phyloP scores from a whole-genome alignment of 2,888 invertebrate species.

The Melanotus villosus region DNA sequence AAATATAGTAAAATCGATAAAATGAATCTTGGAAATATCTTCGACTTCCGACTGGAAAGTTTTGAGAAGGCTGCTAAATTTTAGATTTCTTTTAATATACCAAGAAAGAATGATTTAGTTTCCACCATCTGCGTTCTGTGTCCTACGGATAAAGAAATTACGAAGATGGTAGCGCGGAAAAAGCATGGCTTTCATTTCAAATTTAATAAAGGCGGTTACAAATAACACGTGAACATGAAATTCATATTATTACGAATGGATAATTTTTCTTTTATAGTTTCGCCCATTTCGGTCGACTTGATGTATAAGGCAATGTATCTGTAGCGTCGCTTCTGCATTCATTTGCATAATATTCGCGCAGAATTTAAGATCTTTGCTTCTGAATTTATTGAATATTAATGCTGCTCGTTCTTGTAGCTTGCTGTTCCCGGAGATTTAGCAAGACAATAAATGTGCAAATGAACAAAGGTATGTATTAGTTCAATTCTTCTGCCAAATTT shows the following conservation, averaged over 20 bases:
- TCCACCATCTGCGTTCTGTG: conserved; percentile 61
- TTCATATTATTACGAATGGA: conserved; percentile 41
- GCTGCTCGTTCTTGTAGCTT: conserved; percentile 12
- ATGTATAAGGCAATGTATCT: conserved; percentile 27
- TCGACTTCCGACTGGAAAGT: conserved; percentile 42
- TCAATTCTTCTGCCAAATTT: conserved; percentile 14
- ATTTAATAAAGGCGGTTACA: conserved; percentile 62
- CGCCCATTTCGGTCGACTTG: conserved; percentile 29
- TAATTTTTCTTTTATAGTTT: conserved; percentile 46
- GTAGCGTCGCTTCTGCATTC: conserved; percentile 29
- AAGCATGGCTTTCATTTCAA: conserved; percentile 63
- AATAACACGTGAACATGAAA: conserved; percentile 53
- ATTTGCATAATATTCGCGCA: conserved; percentile 39
- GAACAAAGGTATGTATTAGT: conserved; percentile 23
- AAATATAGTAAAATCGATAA: neutral
- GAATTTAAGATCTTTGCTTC: conserved; percentile 33
- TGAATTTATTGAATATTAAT: conserved; percentile 43
- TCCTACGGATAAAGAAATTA: conserved; percentile 62
- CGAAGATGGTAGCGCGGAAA: conserved; percentile 59
- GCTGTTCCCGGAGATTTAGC: conserved; percentile 20
- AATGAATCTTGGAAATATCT: conserved; percentile 7
- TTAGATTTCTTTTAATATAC: conserved; percentile 63
- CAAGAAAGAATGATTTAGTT: conserved; percentile 61
- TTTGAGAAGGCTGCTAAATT: conserved; percentile 56
- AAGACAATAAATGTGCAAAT: conserved; percentile 38